Evolutionary conservation across 2,113 vertebrate genomes (phyloP), one percentile per base, ranked within the genome.

Genomic region (Pseudonaja textilis): DNA sequence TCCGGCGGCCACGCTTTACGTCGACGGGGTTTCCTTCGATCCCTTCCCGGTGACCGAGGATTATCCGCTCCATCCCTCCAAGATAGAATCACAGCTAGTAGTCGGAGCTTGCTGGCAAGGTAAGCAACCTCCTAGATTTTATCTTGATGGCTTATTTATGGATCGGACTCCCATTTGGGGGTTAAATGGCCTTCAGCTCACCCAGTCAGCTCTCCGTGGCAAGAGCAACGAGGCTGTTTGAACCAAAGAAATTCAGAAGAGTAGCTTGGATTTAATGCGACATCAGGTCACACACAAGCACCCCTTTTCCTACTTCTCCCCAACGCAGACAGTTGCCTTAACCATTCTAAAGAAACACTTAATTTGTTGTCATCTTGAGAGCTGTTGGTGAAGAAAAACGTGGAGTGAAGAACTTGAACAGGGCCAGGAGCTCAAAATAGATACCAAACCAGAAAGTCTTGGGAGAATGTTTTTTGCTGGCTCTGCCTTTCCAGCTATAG

Each of bases 71-170:
- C 99, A 99, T 34, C 96, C 98, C 1, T 98, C 99, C 90, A 98
- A 97, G 97, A 98, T 98, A 39, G 98, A 99, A 93, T 98, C 98
- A 0, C 99, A 99, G 97, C 98, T 99, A 2, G 98, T 99, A 45
- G 98, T 99, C 2, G 99, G 99, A 50, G 99, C 99, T 0, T 99
- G 99, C 95, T 99, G 99, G 99, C 99, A 99, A 99, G 99, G 99
- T 99, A 98, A 90, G 1, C 52, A 0, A 10, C 4, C 91, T 22
- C 12, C 20, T 8, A 14, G 88, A 6, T 54, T 39, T 23, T 47
- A 22, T n/a, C 16, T 6, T 4, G 89, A 16, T 20, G 34, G 18
- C 74, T 22, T 9, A 3, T 42, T 22, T 22, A 3, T 42, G 74
- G 18, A 3, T 7, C 8, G 18, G 34, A 42, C 1, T 42, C 34